Evolutionary conservation across 2,888 invertebrate species (phyloP).

Genomic region (Dromius quadrimaculatus): DNA sequence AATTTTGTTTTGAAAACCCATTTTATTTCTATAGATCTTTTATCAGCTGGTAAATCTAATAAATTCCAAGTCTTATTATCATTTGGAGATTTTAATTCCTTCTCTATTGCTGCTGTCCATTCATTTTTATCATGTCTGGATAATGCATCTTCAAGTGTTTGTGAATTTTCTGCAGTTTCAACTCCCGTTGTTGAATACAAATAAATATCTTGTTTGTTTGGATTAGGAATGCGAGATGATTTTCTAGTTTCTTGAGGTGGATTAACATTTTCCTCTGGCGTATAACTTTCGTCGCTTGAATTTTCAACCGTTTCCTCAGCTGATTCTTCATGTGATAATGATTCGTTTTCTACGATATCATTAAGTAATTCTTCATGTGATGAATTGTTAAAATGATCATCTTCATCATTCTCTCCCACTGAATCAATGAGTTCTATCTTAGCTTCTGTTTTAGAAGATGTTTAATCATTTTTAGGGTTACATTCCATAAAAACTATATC

Average conservation of each 20-base stretch:
- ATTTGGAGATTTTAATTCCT: slow-evolving; percentile 50
- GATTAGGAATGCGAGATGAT: slow-evolving; percentile 52
- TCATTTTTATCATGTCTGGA: neutral
- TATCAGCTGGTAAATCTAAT: neutral
- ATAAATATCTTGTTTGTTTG: neutral
- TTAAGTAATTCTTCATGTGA: neutral
- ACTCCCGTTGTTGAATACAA: neutral
- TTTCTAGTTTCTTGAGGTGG: no score
- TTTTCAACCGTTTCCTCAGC: slow-evolving; percentile 47
- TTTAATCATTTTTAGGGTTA: no score
- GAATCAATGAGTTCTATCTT: neutral
- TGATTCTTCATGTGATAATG: slow-evolving; percentile 6
- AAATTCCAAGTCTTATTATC: neutral
- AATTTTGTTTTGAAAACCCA: neutral
- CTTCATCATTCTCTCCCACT: slow-evolving; percentile 21
- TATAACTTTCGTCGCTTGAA: slow-evolving; percentile 20
- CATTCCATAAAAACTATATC: slow-evolving; percentile 13
- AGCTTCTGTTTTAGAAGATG: neutral
- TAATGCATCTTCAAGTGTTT: neutral
- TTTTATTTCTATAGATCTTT: slow-evolving; percentile 3
- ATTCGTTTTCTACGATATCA: slow-evolving; percentile 32
- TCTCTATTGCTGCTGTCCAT: neutral
- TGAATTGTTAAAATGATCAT: neutral
- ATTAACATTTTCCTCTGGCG: neutral
- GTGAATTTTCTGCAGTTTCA: neutral